These are phyloP conservation scores for Ceyx melanurus DNA, from an alignment of 2,113 vertebrate genomes.

Conservation along the genomic window DNA sequence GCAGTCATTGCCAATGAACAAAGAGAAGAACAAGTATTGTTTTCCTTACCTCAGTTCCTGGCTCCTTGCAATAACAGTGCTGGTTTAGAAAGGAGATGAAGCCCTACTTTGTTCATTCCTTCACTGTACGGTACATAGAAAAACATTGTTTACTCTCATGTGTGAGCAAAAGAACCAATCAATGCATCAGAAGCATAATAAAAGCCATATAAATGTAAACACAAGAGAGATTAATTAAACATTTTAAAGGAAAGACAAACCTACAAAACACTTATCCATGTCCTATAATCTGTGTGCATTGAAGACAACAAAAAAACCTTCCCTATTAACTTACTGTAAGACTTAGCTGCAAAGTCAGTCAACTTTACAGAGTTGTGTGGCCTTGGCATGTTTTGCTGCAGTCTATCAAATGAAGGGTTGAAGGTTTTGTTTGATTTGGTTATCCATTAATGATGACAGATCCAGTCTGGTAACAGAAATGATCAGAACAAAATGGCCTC, in stretches of 20 bases:
- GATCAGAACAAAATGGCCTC: neutral
- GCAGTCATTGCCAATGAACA: neutral
- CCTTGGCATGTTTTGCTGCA: neutral
- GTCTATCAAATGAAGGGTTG: neutral
- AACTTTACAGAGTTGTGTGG: neutral
- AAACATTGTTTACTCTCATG: neutral
- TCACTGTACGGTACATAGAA: neutral
- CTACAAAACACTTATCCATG: neutral
- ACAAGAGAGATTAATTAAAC: neutral
- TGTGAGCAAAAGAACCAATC: neutral
- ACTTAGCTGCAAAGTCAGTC: neutral
- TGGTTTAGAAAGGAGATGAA: neutral
- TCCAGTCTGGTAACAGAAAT: neutral
- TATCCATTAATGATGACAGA: conserved; percentile 37
- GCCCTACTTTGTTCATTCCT: neutral
- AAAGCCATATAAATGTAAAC: neutral
- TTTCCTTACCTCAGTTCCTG: conserved; percentile 4
- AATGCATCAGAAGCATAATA: neutral
- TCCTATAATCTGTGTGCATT: neutral
- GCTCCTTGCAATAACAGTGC: neutral
- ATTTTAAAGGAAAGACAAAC: neutral
- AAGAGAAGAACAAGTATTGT: neutral
- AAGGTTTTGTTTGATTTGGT: conserved; percentile 55
- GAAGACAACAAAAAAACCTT: neutral
- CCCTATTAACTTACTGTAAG: neutral